phyloP scores from a whole-genome alignment of 2,888 invertebrate species.

The Drosophila quinaria region DNA sequence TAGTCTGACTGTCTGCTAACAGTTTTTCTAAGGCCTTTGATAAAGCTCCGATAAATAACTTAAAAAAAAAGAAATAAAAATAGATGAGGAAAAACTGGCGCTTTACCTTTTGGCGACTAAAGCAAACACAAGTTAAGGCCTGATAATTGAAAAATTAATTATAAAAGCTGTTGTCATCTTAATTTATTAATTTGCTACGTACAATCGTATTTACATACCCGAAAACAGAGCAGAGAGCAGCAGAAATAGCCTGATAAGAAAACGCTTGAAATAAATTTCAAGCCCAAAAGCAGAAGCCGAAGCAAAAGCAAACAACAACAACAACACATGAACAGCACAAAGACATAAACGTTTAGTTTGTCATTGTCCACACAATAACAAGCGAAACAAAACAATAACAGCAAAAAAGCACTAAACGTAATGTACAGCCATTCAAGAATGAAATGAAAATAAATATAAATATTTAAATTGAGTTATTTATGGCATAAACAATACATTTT shows the following conservation, averaged over 20 bases:
- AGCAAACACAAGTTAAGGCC: conserved; percentile 71
- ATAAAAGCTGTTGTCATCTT: conserved; percentile 54
- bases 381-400: conserved; percentile 8
- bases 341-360: conserved; percentile 40
- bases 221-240: conserved; percentile 12
- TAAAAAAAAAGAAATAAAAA: conserved; percentile 8
- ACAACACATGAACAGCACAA: conserved; percentile 9
- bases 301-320: conserved; percentile 37
- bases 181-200: conserved; percentile 58
- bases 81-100: conserved; percentile 34
- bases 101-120: conserved; percentile 52
- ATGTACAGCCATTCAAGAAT: conserved; percentile 11
- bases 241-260: conserved; percentile 36
- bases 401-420: conserved; percentile 6
- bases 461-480: not conserved
- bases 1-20: conserved; percentile 28
- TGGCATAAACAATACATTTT: conserved; percentile 10
- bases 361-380: conserved; percentile 51
- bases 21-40: conserved; percentile 55
- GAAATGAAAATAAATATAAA: conserved; percentile 16
- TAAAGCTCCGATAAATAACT: conserved; percentile 62
- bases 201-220: conserved; percentile 48
- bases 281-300: conserved; percentile 18
- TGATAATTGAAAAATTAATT: conserved; percentile 77
- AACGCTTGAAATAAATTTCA: conserved; percentile 43